A percentile compares a stretch with the other conserved stretches of the same genome.
phyloP scores from a whole-genome alignment of 2,797 vertebrate species.

The Halcyon smyrnensis region DNA sequence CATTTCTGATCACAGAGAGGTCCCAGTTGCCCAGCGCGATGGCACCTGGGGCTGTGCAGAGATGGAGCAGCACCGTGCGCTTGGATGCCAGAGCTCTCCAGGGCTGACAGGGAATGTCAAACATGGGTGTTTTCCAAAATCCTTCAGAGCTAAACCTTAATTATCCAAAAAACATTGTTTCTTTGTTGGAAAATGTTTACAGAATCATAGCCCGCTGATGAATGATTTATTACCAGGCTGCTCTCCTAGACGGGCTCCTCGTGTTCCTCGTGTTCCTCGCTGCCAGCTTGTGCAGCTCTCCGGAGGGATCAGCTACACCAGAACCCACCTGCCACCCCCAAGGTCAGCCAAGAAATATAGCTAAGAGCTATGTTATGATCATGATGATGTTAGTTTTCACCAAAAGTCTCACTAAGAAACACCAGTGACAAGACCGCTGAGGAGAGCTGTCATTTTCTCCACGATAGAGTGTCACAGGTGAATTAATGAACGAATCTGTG shows the following conservation, averaged over 20 bases:
- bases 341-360: background rate
- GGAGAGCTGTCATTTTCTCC: background rate
- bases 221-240: background rate
- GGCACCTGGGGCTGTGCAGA: background rate
- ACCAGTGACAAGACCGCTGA: background rate
- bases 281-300: background rate
- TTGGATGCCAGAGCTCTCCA: background rate
- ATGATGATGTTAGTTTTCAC: background rate
- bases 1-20: background rate
- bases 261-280: too few relatives aligned
- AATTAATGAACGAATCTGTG: background rate
- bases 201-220: background rate
- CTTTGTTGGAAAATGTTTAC: background rate
- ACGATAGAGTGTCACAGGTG: background rate
- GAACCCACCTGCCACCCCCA: background rate
- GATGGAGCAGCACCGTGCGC: fast-evolving
- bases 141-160: background rate
- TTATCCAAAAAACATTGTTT: background rate
- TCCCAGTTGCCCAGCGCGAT: fast-evolving
- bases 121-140: background rate
- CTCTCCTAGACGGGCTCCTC: background rate
- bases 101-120: too few relatives aligned
- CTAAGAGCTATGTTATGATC: background rate
- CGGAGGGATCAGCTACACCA: background rate
- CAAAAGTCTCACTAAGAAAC: background rate